A percentile compares a stretch with the other conserved stretches of the same genome.
These are phyloP conservation scores for Ceraclea dissimilis DNA, from an alignment of 2,888 invertebrate species.

Conservation along the genomic window DNA sequence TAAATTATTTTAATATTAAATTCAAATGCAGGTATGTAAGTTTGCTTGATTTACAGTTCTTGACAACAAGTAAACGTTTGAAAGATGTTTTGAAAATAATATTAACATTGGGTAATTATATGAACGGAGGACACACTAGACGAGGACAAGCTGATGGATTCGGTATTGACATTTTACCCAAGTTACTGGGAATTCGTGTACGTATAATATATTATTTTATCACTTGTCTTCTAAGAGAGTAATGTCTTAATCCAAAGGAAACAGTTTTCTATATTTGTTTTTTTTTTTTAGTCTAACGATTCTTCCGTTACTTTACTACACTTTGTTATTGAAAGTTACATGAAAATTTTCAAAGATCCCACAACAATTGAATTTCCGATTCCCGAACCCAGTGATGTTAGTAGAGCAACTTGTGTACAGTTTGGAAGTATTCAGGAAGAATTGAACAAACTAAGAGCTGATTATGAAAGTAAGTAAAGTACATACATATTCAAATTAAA, in stretches of 20 bases:
- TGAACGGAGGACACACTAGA: constrained; percentile 92
- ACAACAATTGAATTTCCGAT: constrained; percentile 66
- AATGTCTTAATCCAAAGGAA: no score
- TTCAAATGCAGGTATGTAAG: no score
- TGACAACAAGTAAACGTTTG: constrained; percentile 67
- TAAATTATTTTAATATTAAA: no score
- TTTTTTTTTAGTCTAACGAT: constrained; percentile 39
- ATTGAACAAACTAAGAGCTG: constrained; percentile 46
- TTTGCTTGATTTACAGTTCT: constrained; percentile 56
- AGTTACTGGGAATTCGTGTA: constrained; percentile 84
- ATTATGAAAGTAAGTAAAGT: no score
- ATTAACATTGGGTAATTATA: constrained; percentile 89
- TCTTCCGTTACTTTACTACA: constrained; percentile 69
- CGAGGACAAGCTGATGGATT: constrained; percentile 96
- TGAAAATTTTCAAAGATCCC: constrained; percentile 45
- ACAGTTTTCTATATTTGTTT: no score
- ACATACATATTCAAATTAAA: no score
- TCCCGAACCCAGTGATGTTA: constrained; percentile 87
- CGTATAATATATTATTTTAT: constrained; percentile 7
- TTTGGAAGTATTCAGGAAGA: constrained; percentile 76
- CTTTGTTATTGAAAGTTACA: constrained; percentile 79
- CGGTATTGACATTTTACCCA: constrained; percentile 84
- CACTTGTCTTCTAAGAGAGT: no score
- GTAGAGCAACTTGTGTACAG: constrained; percentile 75
- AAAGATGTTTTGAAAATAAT: constrained; percentile 83